Percentiles rank a stretch among this genome's conserved stretches.
Conservation (phyloP, 2,888 invertebrate genomes). For the Lepidochitona cinerea region DNA sequence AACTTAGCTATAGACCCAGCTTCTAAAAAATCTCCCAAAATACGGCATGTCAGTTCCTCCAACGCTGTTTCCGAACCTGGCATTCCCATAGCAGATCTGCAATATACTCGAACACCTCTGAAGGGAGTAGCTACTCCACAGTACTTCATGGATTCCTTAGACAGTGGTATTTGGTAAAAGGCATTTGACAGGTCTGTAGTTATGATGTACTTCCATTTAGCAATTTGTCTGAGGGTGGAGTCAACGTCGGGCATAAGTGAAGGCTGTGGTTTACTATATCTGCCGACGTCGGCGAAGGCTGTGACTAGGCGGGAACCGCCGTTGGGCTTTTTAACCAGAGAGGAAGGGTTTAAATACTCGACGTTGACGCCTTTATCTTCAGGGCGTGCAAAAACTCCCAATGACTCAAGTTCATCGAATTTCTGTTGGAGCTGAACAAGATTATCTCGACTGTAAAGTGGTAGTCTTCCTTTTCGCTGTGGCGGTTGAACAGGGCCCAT, state of each 20-base stretch:
- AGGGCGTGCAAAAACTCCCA: conserved; percentile 32
- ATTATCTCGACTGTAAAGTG: conserved; percentile 35
- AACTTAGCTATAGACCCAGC: conserved; percentile 26
- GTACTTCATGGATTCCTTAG: conserved; percentile 38
- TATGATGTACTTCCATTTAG: conserved; percentile 39
- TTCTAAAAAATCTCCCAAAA: conserved; percentile 27
- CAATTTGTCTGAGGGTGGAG: conserved; percentile 26
- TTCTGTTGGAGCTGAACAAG: conserved; percentile 34
- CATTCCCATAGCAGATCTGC: conserved; percentile 46
- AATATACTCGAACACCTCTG: conserved; percentile 36
- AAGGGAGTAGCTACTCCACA: conserved; percentile 43
- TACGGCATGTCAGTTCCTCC: conserved; percentile 39
- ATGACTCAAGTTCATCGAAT: conserved; percentile 39
- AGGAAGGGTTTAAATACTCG: conserved; percentile 46
- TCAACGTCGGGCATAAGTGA: conserved; percentile 23
- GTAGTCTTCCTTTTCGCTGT: conserved; percentile 39
- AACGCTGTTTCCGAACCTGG: conserved; percentile 41
- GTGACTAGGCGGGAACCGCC: conserved; percentile 38
- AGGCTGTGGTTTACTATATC: conserved; percentile 27
- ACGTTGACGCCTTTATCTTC: conserved; percentile 29
- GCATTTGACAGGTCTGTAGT: conserved; percentile 32
- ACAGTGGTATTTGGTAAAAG: conserved; percentile 42
- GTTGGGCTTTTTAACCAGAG: conserved; percentile 34
- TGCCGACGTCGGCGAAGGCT: conserved; percentile 25
- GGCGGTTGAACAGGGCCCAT: conserved; percentile 44